Evolutionary conservation across 1,140 invertebrate genomes (phyloP), one percentile per base, ranked within the genome.

Genomic region (Neodiprion fabricii): DNA sequence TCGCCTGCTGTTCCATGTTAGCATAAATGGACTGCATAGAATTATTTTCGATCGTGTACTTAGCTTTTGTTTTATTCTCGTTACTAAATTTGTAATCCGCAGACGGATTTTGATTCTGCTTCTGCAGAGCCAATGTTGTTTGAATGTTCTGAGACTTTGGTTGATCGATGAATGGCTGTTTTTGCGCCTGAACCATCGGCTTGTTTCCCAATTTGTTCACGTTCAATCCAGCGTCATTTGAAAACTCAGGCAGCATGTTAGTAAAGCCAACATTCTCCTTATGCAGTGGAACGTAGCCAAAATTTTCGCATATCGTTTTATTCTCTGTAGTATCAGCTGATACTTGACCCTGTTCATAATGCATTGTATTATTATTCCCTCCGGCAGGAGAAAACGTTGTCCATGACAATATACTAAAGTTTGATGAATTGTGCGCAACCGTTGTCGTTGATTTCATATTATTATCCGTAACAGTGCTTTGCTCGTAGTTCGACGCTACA

Each of bases 361-460:
- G 48, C 72, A 53, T 69, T 5, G 53, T 61, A 14, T 48, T 79
- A 71, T 77, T 78, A 14, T 69, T 77, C 8, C 80, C 80, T 21
- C 72, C 79, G 8, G 84, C 81, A 0, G 87, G 85, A 7, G 87
- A 87, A 49, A 87, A 81, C 0, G 86, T 89, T 0, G 87, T 88
- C 88, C 88, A 89, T 1, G 87, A 89, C 9, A 87, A 72, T 48
- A 89, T 88, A 71, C 87, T 89, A 67, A 88, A 88, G 71, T 87
- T 89, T 1, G 88, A 87, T 10, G 85, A 83, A 75, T 86, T 88
- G n/a, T 87, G 84, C 49, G 86, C 87, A 48, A 85, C 82, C 1
- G 86, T 86, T 1, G 87, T 88, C 14, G 85, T 88, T 9, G 86
- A 84, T 73, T 86, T 84, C 9, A 74, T 68, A 11, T 81, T 84